Evolutionary conservation across 2,888 invertebrate species (phyloP).

Genomic region (Hypsopygia costalis): DNA sequence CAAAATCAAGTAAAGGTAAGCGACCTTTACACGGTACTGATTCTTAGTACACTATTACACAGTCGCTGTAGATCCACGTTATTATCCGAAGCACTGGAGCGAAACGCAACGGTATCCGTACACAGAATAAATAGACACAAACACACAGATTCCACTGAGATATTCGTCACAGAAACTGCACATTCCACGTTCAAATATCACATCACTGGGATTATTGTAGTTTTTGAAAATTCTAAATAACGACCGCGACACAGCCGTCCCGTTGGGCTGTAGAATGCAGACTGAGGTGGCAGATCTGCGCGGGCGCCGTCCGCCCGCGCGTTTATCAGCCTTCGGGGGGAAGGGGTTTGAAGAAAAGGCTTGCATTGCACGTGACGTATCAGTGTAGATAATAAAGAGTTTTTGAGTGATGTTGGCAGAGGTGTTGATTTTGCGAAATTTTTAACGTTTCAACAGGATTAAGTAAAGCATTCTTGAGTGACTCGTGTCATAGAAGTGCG

Average conservation of each 20-base stretch:
- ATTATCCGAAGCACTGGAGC: constrained; percentile 72
- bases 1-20: constrained; percentile 61
- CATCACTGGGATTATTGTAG: constrained; percentile 40
- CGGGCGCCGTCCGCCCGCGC: constrained; percentile 55
- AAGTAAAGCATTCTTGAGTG: too few relatives aligned
- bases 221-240: constrained; percentile 11
- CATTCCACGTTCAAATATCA: constrained; percentile 31
- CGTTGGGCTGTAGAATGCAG: constrained; percentile 43
- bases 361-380: constrained; percentile 67
- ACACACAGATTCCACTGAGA: constrained; percentile 40
- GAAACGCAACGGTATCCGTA: constrained; percentile 65
- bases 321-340: constrained; percentile 73
- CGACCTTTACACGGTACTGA: constrained; percentile 70
- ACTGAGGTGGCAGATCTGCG: constrained; percentile 63
- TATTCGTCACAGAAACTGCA: constrained; percentile 34
- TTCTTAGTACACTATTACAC: constrained; percentile 69
- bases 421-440: too few relatives aligned
- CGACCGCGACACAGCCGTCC: constrained; percentile 39
- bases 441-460: too few relatives aligned
- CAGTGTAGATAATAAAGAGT: constrained; percentile 16
- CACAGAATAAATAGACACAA: constrained; percentile 30
- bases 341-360: constrained; percentile 65
- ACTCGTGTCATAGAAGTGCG: too few relatives aligned
- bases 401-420: background rate
- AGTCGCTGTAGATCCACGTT: constrained; percentile 66